phyloP scores from a whole-genome alignment of 1,140 invertebrate species.

The Parapsyche elsis region DNA sequence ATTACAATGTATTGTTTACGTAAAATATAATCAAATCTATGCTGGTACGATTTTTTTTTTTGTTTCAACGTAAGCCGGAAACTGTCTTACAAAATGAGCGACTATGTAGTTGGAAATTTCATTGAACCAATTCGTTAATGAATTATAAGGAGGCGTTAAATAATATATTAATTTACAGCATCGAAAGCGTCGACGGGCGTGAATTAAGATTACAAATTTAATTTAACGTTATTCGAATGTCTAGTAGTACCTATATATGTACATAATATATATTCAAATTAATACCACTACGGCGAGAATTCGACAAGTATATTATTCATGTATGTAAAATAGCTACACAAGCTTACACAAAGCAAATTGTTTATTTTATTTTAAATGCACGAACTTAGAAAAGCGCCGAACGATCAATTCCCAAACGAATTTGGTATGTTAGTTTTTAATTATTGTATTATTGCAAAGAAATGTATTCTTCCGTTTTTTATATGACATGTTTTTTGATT shows the following conservation, averaged over 20 bases:
- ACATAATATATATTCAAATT: conserved; percentile 10
- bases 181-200: not conserved
- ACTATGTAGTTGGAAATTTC: too few species aligned
- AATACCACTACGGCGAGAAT: not conserved
- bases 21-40: too few species aligned
- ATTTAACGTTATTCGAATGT: not conserved
- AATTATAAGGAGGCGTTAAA: too few species aligned
- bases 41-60: too few species aligned
- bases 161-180: not conserved
- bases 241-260: not conserved
- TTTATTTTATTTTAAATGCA: not conserved
- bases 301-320: conserved; percentile 8
- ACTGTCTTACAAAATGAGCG: too few species aligned
- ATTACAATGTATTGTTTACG: too few species aligned
- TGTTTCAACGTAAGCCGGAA: too few species aligned
- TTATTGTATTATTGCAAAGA: not conserved
- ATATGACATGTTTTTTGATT: not conserved
- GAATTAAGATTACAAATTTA: not conserved
- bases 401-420: conserved; percentile 8
- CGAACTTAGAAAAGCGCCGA: not conserved
- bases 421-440: not conserved
- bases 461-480: conserved; percentile 19
- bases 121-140: too few species aligned
- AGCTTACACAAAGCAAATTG: conserved; percentile 19
- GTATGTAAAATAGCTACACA: conserved; percentile 21